These are phyloP conservation scores for Naja naja DNA, from an alignment of 2,113 vertebrate genomes.

Conservation along the genomic window DNA sequence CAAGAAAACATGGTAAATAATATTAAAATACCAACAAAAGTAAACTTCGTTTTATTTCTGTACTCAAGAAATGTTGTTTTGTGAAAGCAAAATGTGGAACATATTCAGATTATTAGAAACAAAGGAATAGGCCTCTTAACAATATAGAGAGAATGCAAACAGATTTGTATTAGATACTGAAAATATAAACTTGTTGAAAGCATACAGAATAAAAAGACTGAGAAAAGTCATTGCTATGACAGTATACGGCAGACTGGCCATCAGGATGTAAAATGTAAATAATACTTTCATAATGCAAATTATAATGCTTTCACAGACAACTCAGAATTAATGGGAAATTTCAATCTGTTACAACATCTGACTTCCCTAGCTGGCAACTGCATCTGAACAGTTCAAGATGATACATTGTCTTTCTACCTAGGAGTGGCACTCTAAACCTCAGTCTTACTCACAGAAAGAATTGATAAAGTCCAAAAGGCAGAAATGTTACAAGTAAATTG, in stretches of 20 bases:
- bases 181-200: not conserved
- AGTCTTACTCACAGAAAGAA: not conserved
- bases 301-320: not conserved
- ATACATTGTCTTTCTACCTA: not conserved
- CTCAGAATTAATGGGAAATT: not conserved
- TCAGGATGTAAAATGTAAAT: not conserved
- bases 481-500: not conserved
- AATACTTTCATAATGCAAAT: not conserved
- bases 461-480: not conserved
- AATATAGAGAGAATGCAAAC: not conserved
- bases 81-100: not conserved
- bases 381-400: not conserved
- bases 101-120: not conserved
- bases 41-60: not conserved
- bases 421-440: not conserved
- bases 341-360: not conserved
- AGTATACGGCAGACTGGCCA: not conserved
- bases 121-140: not conserved
- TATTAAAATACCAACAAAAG: not conserved
- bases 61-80: not conserved
- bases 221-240: not conserved
- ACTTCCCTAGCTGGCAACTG: not conserved
- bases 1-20: not conserved
- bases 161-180: not conserved
- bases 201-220: not conserved